phyloP scores from a whole-genome alignment of 2,113 vertebrate species.

The Proteles cristata region DNA sequence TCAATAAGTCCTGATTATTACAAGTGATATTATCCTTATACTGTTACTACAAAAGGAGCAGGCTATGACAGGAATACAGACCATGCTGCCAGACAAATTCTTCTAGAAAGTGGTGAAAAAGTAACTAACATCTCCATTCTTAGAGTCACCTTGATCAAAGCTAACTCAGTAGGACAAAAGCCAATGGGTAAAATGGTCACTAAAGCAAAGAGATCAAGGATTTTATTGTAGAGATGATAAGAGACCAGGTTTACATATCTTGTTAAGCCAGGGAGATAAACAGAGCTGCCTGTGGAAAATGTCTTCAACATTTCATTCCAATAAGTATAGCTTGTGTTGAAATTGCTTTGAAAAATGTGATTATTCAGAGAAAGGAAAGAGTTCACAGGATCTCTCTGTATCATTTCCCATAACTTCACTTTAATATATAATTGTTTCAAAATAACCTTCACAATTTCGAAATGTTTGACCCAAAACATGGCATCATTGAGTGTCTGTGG shows the following conservation, averaged over 20 bases:
- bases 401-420: not conserved
- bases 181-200: not conserved
- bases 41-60: slow-evolving; percentile 7
- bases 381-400: not conserved
- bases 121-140: not conserved
- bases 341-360: not conserved
- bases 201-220: slow-evolving; percentile 30
- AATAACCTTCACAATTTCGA: slow-evolving; percentile 18
- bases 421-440: slow-evolving; percentile 24
- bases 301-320: slow-evolving; percentile 38
- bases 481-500: slow-evolving; percentile 1
- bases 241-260: slow-evolving; percentile 1
- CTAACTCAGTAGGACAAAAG: not conserved
- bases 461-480: slow-evolving; percentile 10
- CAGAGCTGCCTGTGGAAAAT: slow-evolving; percentile 2
- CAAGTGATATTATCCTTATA: not conserved
- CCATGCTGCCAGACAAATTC: not conserved
- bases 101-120: not conserved
- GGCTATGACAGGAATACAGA: not conserved
- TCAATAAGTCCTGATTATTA: not conserved
- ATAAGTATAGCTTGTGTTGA: not conserved
- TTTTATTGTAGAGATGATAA: not conserved
- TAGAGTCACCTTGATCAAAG: not conserved
- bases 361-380: slow-evolving; percentile 30
- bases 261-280: not conserved